Evolutionary conservation across 2,888 invertebrate genomes (phyloP).

Genomic region (Argynnis bischoffii): DNA sequence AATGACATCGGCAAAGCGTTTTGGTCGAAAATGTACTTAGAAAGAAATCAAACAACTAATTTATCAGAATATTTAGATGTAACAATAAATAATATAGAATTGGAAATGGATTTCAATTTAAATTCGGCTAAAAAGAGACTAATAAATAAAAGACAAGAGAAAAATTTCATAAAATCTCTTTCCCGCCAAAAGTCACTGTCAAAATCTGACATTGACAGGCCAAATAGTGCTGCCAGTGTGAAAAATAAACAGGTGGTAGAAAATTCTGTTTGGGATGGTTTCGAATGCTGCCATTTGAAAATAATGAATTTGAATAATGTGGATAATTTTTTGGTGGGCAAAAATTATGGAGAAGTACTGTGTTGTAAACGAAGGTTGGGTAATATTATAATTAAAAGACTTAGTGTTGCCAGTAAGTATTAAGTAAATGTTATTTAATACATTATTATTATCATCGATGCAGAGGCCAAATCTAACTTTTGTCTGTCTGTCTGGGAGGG

Average conservation of each 20-base stretch:
- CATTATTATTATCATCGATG: too few species aligned
- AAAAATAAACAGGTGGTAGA: constrained; percentile 46
- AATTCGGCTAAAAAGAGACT: constrained; percentile 64
- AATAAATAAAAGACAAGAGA: constrained; percentile 55
- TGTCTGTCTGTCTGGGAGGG: too few species aligned
- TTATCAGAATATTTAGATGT: constrained; percentile 55
- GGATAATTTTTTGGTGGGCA: constrained; percentile 64
- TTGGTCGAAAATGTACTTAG: constrained; percentile 67
- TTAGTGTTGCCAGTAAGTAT: constrained; percentile 64
- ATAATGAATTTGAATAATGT: constrained; percentile 53
- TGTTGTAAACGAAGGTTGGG: constrained; percentile 59
- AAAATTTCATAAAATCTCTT: constrained; percentile 39
- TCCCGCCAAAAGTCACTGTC: constrained; percentile 56
- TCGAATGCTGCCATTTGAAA: constrained; percentile 66
- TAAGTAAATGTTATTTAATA: too few species aligned
- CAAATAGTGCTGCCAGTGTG: constrained; percentile 59
- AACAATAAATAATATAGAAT: constrained; percentile 36
- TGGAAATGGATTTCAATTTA: constrained; percentile 56
- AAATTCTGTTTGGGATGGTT: constrained; percentile 58
- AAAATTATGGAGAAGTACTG: constrained; percentile 68
- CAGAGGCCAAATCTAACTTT: not conserved
- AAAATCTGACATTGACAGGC: constrained; percentile 53
- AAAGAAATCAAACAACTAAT: constrained; percentile 58
- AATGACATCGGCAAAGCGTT: constrained; percentile 67
- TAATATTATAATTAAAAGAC: constrained; percentile 53